phyloP scores from a whole-genome alignment of 2,113 vertebrate species.

The Psilopogon haemacephalus region DNA sequence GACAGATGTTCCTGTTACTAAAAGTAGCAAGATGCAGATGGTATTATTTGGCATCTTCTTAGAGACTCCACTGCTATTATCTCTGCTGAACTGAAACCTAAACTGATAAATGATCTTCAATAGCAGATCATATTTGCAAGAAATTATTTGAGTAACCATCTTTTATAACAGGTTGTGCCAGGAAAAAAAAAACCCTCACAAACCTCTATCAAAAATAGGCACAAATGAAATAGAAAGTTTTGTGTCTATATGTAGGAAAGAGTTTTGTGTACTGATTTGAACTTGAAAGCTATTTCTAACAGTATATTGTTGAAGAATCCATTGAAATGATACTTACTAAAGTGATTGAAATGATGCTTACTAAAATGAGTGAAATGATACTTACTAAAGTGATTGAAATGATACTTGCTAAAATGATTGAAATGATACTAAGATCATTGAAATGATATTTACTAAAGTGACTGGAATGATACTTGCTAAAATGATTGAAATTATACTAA shows the following conservation, averaged over 20 bases:
- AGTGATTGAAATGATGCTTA: too few relatives aligned
- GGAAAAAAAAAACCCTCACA: background rate
- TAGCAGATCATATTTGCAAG: background rate
- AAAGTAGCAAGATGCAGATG: constrained; percentile 41
- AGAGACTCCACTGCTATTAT: background rate
- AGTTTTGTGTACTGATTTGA: background rate
- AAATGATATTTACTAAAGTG: too few relatives aligned
- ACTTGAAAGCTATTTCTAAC: background rate
- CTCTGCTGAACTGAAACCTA: background rate
- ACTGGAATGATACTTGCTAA: too few relatives aligned
- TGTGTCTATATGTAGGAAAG: background rate
- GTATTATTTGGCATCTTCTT: constrained; percentile 33
- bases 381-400: too few relatives aligned
- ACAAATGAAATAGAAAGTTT: background rate
- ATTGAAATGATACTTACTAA: background rate
- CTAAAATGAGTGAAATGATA: too few relatives aligned
- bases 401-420: too few relatives aligned
- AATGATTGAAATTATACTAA: too few relatives aligned
- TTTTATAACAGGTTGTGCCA: background rate
- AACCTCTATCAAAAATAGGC: background rate
- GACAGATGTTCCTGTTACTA: constrained; percentile 37
- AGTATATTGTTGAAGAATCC: background rate
- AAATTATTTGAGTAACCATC: background rate
- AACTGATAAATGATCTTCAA: background rate
- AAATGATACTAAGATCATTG: too few relatives aligned